Percentiles rank a stretch among this genome's conserved stretches.
Evolutionary conservation across 1,140 invertebrate species (phyloP).

Genomic region (Wasmannia auropunctata): DNA sequence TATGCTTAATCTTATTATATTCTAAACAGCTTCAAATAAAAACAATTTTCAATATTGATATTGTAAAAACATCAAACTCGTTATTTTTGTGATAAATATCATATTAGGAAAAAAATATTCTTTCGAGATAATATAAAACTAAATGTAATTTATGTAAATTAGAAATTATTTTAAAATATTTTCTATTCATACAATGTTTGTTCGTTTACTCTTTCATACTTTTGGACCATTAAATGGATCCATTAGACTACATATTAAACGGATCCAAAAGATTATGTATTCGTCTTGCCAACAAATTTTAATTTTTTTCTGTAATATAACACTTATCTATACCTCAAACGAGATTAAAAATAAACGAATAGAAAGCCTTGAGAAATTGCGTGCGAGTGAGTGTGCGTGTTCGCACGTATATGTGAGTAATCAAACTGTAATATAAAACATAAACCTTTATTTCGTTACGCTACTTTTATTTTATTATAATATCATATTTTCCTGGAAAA

Average conservation of each 20-base stretch:
- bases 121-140: not conserved
- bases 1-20: not conserved
- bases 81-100: not conserved
- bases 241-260: too few species aligned
- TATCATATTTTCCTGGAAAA: not conserved
- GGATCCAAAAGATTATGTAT: not conserved
- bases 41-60: not conserved
- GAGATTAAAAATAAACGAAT: not conserved
- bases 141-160: conserved; percentile 3
- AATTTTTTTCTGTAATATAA: not conserved
- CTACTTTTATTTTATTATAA: not conserved
- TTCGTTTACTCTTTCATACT: not conserved
- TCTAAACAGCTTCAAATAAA: not conserved
- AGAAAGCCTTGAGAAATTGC: not conserved
- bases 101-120: not conserved
- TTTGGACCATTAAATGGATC: not conserved
- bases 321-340: not conserved
- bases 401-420: not conserved
- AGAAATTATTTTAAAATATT: not conserved
- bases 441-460: not conserved
- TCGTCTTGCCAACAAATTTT: not conserved
- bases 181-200: not conserved
- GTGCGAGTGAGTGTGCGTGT: not conserved
- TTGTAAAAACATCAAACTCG: not conserved
- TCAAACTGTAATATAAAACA: conserved; percentile 6